Conservation (phyloP, 2,888 invertebrate species). For the Apodemia zela region DNA sequence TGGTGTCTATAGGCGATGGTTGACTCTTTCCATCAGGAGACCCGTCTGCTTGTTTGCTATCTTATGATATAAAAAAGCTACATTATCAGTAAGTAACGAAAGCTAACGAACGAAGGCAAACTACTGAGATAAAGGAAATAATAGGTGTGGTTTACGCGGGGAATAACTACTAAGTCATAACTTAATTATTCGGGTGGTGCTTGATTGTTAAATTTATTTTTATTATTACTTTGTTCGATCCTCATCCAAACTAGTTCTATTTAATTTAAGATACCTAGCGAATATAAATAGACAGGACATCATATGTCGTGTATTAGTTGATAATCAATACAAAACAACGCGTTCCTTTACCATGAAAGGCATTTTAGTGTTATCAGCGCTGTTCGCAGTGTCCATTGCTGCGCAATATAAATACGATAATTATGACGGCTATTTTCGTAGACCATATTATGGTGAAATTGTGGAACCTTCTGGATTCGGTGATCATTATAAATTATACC, state of each 20-base stretch:
- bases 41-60: no score
- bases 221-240: no score
- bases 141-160: no score
- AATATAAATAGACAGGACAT: neutral
- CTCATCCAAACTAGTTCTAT: neutral
- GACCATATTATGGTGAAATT: neutral
- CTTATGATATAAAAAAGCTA: no score
- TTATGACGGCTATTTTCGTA: neutral
- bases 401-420: neutral
- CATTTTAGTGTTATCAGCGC: neutral
- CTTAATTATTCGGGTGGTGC: no score
- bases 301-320: neutral
- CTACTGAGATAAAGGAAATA: no score
- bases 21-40: no score
- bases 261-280: neutral
- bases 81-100: no score
- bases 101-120: no score
- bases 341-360: neutral
- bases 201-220: no score
- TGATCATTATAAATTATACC: neutral
- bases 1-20: no score
- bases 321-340: neutral
- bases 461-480: neutral
- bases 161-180: no score
- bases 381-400: neutral